Percentiles rank a stretch among this genome's conserved stretches.
These are phyloP conservation scores for Nyctalus aviator DNA, from an alignment of 2,797 vertebrate species.

Conservation along the genomic window DNA sequence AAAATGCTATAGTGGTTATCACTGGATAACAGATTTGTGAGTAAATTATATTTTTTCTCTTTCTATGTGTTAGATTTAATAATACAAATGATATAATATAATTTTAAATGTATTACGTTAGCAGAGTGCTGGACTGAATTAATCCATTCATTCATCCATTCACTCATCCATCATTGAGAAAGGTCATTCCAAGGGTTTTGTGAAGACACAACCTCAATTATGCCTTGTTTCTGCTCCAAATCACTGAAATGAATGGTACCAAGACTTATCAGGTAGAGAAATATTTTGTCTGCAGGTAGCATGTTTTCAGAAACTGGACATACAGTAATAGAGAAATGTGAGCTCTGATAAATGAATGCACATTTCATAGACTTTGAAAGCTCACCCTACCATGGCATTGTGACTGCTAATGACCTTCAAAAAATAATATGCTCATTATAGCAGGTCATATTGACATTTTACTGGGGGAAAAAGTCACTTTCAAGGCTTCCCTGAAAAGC, in stretches of 20 bases:
- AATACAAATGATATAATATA: background rate
- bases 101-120: conserved; percentile 7
- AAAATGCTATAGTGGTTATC: background rate
- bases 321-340: conserved; percentile 5
- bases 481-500: conserved; percentile 58
- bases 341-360: background rate
- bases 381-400: background rate
- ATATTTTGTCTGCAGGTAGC: background rate
- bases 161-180: background rate
- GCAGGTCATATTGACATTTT: conserved; percentile 80
- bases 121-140: background rate
- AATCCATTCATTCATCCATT: background rate
- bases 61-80: background rate
- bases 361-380: conserved; percentile 1
- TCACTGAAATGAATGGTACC: conserved; percentile 20
- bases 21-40: background rate
- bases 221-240: background rate
- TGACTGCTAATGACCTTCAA: conserved; percentile 75
- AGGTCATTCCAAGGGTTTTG: background rate
- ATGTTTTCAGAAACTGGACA: conserved; percentile 38
- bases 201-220: background rate
- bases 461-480: conserved; percentile 26
- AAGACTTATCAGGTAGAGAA: background rate
- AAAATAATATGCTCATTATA: conserved; percentile 69
- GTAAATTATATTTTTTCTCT: conserved; percentile 3